These are phyloP conservation scores for Ectropis crepuscularia DNA, from an alignment of 2,888 invertebrate species.

Conservation along the genomic window DNA sequence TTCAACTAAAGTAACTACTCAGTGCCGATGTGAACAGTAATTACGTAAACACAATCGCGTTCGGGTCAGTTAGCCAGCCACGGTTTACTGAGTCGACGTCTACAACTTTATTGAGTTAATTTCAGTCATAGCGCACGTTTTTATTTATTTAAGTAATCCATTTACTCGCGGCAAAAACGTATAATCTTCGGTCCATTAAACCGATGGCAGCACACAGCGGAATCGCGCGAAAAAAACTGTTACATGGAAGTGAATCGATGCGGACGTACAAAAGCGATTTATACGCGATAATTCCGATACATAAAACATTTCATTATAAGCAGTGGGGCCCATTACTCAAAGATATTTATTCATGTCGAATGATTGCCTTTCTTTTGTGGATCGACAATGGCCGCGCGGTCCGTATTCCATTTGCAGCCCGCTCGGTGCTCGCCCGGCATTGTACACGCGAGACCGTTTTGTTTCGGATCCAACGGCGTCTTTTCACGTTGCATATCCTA, in stretches of 20 bases:
- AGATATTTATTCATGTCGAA: constrained; percentile 85
- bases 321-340: constrained; percentile 79
- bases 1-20: background rate
- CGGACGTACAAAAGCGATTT: constrained; percentile 69
- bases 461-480: constrained; percentile 65
- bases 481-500: constrained; percentile 67
- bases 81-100: constrained; percentile 47
- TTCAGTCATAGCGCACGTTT: constrained; percentile 41
- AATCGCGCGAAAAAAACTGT: constrained; percentile 54
- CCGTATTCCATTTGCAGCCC: constrained; percentile 77
- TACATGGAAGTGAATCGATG: constrained; percentile 55
- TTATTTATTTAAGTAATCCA: constrained; percentile 43
- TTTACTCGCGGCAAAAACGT: constrained; percentile 38
- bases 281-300: constrained; percentile 77
- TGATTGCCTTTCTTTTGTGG: constrained; percentile 84
- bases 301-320: constrained; percentile 82
- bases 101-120: constrained; percentile 46
- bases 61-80: constrained; percentile 50
- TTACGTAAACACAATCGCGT: constrained; percentile 41
- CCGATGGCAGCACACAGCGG: constrained; percentile 45
- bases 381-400: constrained; percentile 76
- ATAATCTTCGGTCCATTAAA: constrained; percentile 47
- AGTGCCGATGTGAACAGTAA: constrained; percentile 18
- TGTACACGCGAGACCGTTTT: constrained; percentile 76
- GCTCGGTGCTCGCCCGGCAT: constrained; percentile 58